A percentile compares a stretch with the other conserved stretches of the same genome.
Conservation (phyloP, 2,888 invertebrate genomes). For the Diarsia mendica region DNA sequence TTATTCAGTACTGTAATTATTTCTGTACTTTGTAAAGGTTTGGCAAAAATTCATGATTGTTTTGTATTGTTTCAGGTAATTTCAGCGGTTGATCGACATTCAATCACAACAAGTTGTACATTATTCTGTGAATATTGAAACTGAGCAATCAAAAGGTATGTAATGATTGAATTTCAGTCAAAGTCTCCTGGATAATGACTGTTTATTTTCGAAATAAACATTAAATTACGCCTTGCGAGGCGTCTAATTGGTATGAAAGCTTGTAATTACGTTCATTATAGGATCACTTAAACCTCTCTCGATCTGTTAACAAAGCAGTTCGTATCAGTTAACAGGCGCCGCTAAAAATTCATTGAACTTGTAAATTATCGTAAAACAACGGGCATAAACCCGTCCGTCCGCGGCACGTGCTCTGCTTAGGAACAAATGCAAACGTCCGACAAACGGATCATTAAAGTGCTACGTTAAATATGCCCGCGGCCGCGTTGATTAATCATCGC, state of each 20-base stretch:
- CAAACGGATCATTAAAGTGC: slow-evolving; percentile 86
- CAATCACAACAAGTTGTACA: slow-evolving; percentile 30
- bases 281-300: slow-evolving; percentile 51
- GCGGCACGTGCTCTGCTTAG: slow-evolving; percentile 74
- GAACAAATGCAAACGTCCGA: slow-evolving; percentile 80
- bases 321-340: slow-evolving; percentile 62
- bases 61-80: slow-evolving; percentile 80
- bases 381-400: slow-evolving; percentile 80
- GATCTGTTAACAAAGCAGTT: slow-evolving; percentile 62
- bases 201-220: slow-evolving; percentile 34
- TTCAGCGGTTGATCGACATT: slow-evolving; percentile 41
- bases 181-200: slow-evolving; percentile 1
- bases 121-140: slow-evolving; percentile 13
- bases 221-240: slow-evolving; percentile 32
- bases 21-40: slow-evolving; percentile 49
- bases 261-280: slow-evolving; percentile 52
- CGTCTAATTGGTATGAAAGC: slow-evolving; percentile 39
- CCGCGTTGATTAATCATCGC: slow-evolving; percentile 86
- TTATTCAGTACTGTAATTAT: slow-evolving; percentile 79
- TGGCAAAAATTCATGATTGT: slow-evolving; percentile 58
- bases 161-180: slow-evolving; percentile 19
- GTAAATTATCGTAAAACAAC: slow-evolving; percentile 76
- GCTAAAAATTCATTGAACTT: slow-evolving; percentile 76
- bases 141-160: slow-evolving; percentile 9
- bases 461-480: slow-evolving; percentile 82